Percentiles rank a stretch among this genome's conserved stretches.
phyloP scores from a whole-genome alignment of 2,888 invertebrate species.

The Orthonevra nobilis region DNA sequence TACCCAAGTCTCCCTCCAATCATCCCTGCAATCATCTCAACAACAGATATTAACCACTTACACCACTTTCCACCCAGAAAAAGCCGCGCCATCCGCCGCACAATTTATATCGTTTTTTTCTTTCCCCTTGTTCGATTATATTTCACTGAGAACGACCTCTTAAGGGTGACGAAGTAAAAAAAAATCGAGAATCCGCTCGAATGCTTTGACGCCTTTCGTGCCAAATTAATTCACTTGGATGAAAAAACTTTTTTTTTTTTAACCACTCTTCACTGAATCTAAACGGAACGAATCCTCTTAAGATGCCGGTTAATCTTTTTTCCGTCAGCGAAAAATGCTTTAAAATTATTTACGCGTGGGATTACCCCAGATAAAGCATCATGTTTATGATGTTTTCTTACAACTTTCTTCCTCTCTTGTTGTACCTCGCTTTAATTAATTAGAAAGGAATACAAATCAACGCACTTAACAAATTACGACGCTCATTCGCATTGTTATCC shows the following conservation, averaged over 20 bases:
- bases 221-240: slow-evolving; percentile 29
- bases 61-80: background rate
- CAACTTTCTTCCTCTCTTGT: background rate
- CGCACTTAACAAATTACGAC: too few species aligned
- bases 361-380: slow-evolving; percentile 1
- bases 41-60: slow-evolving; percentile 44
- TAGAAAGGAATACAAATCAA: background rate
- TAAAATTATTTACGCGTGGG: slow-evolving; percentile 7
- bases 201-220: slow-evolving; percentile 20
- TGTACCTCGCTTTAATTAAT: slow-evolving; percentile 15
- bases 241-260: too few species aligned
- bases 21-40: too few species aligned
- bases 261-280: too few species aligned
- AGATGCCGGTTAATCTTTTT: background rate
- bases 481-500: background rate
- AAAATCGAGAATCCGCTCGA: slow-evolving; percentile 40
- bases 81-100: background rate
- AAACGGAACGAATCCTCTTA: slow-evolving; percentile 23
- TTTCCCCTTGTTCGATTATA: slow-evolving; percentile 27
- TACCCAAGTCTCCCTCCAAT: too few species aligned
- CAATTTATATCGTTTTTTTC: slow-evolving; percentile 16
- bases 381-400: slow-evolving; percentile 11
- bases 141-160: slow-evolving; percentile 12
- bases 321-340: slow-evolving; percentile 1
- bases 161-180: background rate